These are phyloP conservation scores for Gobiocypris rarus DNA, from an alignment of 2,113 vertebrate species.

Conservation along the genomic window DNA sequence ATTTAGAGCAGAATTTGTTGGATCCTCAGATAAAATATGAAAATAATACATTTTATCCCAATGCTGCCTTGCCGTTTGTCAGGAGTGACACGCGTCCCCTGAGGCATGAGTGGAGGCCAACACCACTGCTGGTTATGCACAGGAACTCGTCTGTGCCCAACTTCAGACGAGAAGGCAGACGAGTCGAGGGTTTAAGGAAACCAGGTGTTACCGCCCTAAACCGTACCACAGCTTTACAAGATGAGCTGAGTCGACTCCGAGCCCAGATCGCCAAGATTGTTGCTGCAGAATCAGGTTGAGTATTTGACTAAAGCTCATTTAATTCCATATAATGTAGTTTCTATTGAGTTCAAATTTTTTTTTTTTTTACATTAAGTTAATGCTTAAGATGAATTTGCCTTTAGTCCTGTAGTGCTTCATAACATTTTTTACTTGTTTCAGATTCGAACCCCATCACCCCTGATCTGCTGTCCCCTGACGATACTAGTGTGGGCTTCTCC, in stretches of 20 bases:
- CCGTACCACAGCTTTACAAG: slow-evolving; percentile 91
- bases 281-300: slow-evolving; percentile 82
- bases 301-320: background rate
- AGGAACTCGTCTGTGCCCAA: slow-evolving; percentile 97
- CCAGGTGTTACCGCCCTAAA: slow-evolving; percentile 91
- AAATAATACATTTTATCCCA: background rate
- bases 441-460: slow-evolving; percentile 89
- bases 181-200: slow-evolving; percentile 89
- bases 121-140: slow-evolving; percentile 93
- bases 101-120: slow-evolving; percentile 96
- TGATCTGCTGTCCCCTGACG: slow-evolving; percentile 91
- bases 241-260: slow-evolving; percentile 91
- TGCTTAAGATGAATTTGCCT: background rate
- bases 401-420: background rate
- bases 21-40: background rate
- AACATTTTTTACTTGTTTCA: slow-evolving; percentile 67
- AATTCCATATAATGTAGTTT: background rate
- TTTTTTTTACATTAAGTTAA: background rate
- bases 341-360: too few relatives aligned
- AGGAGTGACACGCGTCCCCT: slow-evolving; percentile 93
- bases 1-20: background rate
- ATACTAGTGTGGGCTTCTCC: slow-evolving; percentile 91
- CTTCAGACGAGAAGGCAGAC: slow-evolving; percentile 91
- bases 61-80: slow-evolving; percentile 32
- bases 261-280: slow-evolving; percentile 97